Evolutionary conservation across 2,113 vertebrate species (phyloP).

Genomic region (Salminus brasiliensis): DNA sequence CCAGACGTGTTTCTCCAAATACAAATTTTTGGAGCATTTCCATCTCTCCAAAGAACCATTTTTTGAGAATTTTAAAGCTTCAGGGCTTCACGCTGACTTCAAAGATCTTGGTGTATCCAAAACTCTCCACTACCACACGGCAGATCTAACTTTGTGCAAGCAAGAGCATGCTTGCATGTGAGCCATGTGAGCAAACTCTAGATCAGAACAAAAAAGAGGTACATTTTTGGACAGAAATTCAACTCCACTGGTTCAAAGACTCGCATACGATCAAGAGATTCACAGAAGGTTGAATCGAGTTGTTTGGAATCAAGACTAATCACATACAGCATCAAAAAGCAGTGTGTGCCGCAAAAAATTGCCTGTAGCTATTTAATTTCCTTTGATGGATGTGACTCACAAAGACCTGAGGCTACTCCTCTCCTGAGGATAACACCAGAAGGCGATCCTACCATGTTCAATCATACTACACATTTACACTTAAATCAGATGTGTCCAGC

Average conservation of each 20-base stretch:
- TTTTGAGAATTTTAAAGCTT: not conserved
- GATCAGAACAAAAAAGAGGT: not conserved
- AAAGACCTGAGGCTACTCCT: not conserved
- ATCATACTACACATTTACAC: not conserved
- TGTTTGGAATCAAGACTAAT: not conserved
- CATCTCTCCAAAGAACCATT: too few relatives aligned
- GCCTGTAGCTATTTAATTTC: constrained; percentile 6
- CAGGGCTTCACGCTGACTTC: not conserved
- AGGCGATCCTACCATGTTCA: not conserved
- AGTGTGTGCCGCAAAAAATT: not conserved
- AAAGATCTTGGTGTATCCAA: constrained; percentile 13
- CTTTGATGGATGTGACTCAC: not conserved
- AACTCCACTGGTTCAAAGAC: not conserved
- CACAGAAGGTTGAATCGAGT: not conserved
- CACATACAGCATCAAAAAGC: not conserved
- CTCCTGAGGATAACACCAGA: not conserved
- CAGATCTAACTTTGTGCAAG: not conserved
- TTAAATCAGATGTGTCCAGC: not conserved
- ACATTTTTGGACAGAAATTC: too few relatives aligned
- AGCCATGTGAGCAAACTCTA: not conserved
- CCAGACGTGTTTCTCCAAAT: not conserved
- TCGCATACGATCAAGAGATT: not conserved
- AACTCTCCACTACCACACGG: not conserved
- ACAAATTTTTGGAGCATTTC: not conserved
- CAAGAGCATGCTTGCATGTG: not conserved